Conservation (phyloP, 2,888 invertebrate genomes). For the Xanthorhoe designata region DNA sequence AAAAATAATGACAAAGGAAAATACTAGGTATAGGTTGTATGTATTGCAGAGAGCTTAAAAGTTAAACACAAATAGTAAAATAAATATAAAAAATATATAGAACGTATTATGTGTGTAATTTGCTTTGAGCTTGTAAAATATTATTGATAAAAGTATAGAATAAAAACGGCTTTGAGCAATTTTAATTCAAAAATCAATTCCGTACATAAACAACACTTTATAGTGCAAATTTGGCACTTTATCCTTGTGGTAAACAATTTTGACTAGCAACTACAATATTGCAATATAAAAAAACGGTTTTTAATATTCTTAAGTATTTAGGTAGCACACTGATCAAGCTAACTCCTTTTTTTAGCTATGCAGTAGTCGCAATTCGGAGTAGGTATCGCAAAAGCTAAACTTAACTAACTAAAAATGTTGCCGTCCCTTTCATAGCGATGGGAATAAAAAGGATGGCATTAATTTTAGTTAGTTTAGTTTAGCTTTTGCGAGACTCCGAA, state of each 20-base stretch:
- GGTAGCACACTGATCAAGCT: not conserved
- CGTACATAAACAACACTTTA: constrained; percentile 48
- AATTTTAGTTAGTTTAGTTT: too few species aligned
- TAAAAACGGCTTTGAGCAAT: constrained; percentile 26
- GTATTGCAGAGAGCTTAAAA: not conserved
- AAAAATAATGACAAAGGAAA: constrained; percentile 4
- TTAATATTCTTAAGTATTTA: too few species aligned
- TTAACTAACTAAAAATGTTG: too few species aligned
- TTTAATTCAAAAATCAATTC: constrained; percentile 53
- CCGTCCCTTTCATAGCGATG: too few species aligned
- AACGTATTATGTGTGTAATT: constrained; percentile 1
- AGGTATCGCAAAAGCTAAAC: too few species aligned
- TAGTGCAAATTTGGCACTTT: constrained; percentile 77
- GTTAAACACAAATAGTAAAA: not conserved
- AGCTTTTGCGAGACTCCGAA: too few species aligned
- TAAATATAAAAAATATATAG: not conserved
- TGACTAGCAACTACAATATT: constrained; percentile 67
- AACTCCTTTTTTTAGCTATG: not conserved
- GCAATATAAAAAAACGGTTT: constrained; percentile 33
- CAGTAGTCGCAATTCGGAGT: too few species aligned
- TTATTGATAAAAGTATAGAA: not conserved
- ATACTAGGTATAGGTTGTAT: not conserved
- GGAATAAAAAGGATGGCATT: too few species aligned
- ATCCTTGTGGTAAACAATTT: constrained; percentile 56
- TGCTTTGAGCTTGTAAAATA: constrained; percentile 45